Conservation (phyloP, 2,888 invertebrate species). For the Frankliniella intonsa region DNA sequence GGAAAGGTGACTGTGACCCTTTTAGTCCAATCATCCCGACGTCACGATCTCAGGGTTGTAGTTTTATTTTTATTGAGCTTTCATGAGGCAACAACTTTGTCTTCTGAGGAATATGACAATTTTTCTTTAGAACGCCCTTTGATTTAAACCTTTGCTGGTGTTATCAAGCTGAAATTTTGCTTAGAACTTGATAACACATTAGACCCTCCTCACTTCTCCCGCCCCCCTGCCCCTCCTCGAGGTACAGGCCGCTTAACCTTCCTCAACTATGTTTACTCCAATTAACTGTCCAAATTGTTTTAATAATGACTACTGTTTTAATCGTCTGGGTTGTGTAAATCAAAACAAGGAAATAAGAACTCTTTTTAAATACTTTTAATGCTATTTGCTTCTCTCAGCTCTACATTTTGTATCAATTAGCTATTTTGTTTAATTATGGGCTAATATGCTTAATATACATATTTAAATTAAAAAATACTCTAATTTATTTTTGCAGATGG, state of each 20-base stretch:
- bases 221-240: neutral
- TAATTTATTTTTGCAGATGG: slow-evolving; percentile 44
- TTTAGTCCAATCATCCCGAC: neutral
- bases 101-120: no score
- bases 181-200: neutral
- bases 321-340: no score
- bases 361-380: neutral
- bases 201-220: neutral
- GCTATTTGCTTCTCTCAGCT: no score
- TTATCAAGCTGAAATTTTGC: neutral
- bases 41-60: neutral
- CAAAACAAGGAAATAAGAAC: no score
- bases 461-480: neutral
- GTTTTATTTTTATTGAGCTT: neutral
- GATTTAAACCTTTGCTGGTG: no score
- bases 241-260: neutral
- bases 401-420: no score
- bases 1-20: slow-evolving; percentile 20
- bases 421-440: no score
- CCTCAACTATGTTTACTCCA: neutral
- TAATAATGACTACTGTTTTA: slow-evolving; percentile 28
- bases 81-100: no score
- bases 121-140: no score
- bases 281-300: slow-evolving; percentile 11
- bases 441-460: no score